Conservation (phyloP, 2,888 invertebrate species). For the Acronicta leporina region DNA sequence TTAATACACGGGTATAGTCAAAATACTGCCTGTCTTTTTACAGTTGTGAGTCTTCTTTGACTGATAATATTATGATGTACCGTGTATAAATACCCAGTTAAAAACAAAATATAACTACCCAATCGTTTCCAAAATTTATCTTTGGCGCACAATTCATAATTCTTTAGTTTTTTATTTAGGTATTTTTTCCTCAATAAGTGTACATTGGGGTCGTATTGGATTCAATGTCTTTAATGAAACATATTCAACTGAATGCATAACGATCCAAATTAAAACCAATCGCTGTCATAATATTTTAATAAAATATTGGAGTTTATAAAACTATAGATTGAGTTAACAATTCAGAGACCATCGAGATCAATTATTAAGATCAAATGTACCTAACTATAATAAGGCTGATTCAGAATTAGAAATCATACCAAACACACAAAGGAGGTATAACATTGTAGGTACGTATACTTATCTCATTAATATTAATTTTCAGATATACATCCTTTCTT, state of each 20-base stretch:
- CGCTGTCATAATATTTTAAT: slow-evolving; percentile 2
- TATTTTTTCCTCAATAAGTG: slow-evolving; percentile 50
- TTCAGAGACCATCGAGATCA: too few species aligned
- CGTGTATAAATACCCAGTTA: slow-evolving; percentile 8
- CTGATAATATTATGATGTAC: too few species aligned
- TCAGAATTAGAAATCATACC: too few species aligned
- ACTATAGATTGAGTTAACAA: too few species aligned
- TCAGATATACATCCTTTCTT: slow-evolving; percentile 11
- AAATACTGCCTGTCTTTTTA: too few species aligned
- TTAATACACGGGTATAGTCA: too few species aligned
- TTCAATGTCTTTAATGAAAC: slow-evolving; percentile 37
- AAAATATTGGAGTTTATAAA: too few species aligned
- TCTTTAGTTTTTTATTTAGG: slow-evolving; percentile 52
- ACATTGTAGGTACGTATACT: too few species aligned
- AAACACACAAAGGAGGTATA: slow-evolving; percentile 5
- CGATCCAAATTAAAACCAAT: slow-evolving; percentile 27
- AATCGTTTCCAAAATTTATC: slow-evolving; percentile 49
- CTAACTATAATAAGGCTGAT: too few species aligned
- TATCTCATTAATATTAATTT: slow-evolving; percentile 36
- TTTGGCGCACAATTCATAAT: slow-evolving; percentile 41
- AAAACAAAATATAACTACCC: slow-evolving; percentile 27
- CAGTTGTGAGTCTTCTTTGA: too few species aligned
- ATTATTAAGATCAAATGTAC: too few species aligned
- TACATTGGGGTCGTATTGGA: slow-evolving; percentile 37
- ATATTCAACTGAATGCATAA: slow-evolving; percentile 23